phyloP scores from a whole-genome alignment of 2,888 invertebrate genomes.

The Apodemia mormo region DNA sequence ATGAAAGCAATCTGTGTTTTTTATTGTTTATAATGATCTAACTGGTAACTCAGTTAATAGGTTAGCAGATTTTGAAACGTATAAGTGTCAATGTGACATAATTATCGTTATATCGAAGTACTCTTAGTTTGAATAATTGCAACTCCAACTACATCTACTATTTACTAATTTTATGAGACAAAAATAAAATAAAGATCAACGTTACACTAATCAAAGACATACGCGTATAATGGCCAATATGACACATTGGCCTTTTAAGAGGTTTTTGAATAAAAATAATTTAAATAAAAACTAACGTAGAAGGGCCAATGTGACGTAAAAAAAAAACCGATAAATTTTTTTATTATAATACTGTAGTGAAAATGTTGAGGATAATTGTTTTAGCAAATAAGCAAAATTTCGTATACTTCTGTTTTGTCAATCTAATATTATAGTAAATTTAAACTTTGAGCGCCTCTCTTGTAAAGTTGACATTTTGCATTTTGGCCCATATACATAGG shows the following conservation, averaged over 20 bases:
- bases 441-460: too few relatives aligned
- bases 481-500: too few relatives aligned
- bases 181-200: neutral
- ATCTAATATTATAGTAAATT: too few relatives aligned
- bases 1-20: too few relatives aligned
- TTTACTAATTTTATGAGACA: neutral
- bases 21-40: neutral
- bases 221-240: too few relatives aligned
- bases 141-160: neutral
- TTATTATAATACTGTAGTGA: neutral
- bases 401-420: too few relatives aligned
- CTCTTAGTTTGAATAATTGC: neutral
- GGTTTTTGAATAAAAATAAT: neutral
- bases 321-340: neutral
- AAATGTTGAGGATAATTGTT: neutral
- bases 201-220: neutral
- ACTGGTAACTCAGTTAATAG: neutral
- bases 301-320: neutral
- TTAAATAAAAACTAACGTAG: neutral
- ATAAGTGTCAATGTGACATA: slow-evolving; percentile 5
- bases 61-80: neutral
- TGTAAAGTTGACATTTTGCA: too few relatives aligned
- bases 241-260: too few relatives aligned
- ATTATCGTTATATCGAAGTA: neutral
- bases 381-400: too few relatives aligned